Conservation (phyloP, 1,140 invertebrate species). For the Calycopis cecrops region DNA sequence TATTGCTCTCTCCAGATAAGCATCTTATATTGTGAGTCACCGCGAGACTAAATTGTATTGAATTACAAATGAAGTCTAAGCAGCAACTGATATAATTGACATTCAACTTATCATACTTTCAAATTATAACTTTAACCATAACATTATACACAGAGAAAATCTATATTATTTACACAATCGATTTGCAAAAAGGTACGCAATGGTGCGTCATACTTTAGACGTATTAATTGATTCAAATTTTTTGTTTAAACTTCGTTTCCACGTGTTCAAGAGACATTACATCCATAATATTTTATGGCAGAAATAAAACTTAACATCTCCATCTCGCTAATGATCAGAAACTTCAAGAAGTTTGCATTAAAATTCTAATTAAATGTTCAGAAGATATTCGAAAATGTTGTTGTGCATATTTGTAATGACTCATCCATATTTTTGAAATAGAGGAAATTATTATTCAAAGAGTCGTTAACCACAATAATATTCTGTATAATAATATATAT, state of each 20-base stretch:
- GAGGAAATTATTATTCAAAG: neutral
- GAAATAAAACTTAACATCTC: conserved; percentile 9
- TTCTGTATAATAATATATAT: neutral
- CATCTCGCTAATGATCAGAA: conserved; percentile 10
- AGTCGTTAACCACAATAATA: neutral
- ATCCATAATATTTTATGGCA: neutral
- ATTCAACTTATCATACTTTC: conserved; percentile 2
- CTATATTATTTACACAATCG: no score
- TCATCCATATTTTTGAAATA: neutral
- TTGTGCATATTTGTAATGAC: neutral
- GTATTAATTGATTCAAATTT: no score
- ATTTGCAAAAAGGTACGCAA: no score
- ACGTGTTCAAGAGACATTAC: conserved; percentile 2
- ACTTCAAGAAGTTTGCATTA: neutral
- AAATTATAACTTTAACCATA: neutral
- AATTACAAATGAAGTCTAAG: neutral
- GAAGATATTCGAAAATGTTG: neutral
- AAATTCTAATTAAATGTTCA: neutral
- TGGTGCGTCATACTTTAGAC: no score
- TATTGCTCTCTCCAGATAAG: conserved; percentile 7
- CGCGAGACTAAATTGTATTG: neutral
- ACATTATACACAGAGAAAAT: no score
- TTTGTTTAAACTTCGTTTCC: neutral
- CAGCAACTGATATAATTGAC: neutral
- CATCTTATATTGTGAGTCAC: conserved; percentile 3